A percentile compares a stretch with the other conserved stretches of the same genome.
These are phyloP conservation scores for Nerophis lumbriciformis DNA, from an alignment of 2,113 vertebrate species.

Conservation along the genomic window DNA sequence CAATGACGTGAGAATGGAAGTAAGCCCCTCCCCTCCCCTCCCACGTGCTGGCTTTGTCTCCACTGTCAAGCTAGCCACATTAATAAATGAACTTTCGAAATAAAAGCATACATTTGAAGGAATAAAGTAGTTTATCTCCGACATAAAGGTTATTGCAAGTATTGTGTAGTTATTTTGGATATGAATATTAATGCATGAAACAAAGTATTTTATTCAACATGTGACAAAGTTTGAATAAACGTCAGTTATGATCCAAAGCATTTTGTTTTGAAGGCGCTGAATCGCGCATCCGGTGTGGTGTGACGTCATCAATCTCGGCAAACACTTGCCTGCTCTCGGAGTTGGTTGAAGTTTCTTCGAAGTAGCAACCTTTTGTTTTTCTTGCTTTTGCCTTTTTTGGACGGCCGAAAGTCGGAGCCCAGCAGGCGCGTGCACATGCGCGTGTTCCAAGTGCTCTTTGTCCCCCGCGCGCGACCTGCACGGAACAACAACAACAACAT, in stretches of 20 bases:
- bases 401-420: background rate
- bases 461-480: background rate
- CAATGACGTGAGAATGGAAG: background rate
- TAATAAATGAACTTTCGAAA: background rate
- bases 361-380: background rate
- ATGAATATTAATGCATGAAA: no score
- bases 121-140: no score
- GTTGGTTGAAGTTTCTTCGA: background rate
- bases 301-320: conserved; percentile 2
- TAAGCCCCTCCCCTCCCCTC: background rate
- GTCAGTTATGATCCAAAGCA: no score
- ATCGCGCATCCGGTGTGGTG: background rate
- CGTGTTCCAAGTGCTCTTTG: background rate
- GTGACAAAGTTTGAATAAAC: no score
- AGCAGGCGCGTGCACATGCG: background rate
- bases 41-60: background rate
- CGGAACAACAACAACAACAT: background rate
- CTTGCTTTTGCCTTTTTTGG: background rate
- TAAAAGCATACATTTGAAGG: background rate
- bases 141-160: no score
- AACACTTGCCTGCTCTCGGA: background rate
- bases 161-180: no score
- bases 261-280: background rate
- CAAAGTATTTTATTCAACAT: no score
- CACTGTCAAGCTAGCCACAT: background rate